Base-by-base conservation (phyloP, 2,888 invertebrate species). In the Dione vanillae region DNA sequence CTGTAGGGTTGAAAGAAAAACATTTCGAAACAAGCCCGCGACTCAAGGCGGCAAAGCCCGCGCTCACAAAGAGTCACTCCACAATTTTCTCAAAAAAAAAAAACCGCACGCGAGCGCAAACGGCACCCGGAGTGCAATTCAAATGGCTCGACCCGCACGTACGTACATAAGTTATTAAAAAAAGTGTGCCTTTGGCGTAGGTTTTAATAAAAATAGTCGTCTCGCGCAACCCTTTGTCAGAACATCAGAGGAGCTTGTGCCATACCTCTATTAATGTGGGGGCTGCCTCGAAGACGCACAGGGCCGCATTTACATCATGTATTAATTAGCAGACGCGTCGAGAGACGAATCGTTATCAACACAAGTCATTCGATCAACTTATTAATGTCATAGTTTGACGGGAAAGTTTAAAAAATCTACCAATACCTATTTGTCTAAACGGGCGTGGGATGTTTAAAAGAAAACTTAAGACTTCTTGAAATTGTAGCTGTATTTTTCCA, bases 141-240 rank as follows among this genome's bases (percentile, higher is more conserved):
- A 82, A 81, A 83, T 83, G 83, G 80, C 83, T 81, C 82, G 82
- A 82, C 80, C 82, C 81, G 80, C 82, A 84, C 82, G 82, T 82
- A 83, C 82, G 81, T 89, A 91, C 92, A 92, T 92, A 92, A 91
- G 92, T 92, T 93, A 93, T 92, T 93, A 93, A 92, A 92, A 90
- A 92, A 93, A 90, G 90, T 89, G 87, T 86, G 89, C 89, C 87
- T 90, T 84, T 86, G 88, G 84, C 84, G 88, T 84, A 87, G 91
- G 91, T 90, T 92, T 92, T 92, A 92, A 92, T 93, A 93, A 92
- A 92, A 93, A 92, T 92, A 92, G 92, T 89, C 91, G 88, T 88
- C 86, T 85, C 86, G 83, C 85, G 85, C 85, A 85, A 88, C 87
- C 88, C 92, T 92, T 93, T 93, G 92, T 92, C 85, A 85, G 85